Percentiles rank a stretch among this genome's conserved stretches.
Evolutionary conservation across 2,113 vertebrate species (phyloP).

Genomic region (Ahaetulla prasina): DNA sequence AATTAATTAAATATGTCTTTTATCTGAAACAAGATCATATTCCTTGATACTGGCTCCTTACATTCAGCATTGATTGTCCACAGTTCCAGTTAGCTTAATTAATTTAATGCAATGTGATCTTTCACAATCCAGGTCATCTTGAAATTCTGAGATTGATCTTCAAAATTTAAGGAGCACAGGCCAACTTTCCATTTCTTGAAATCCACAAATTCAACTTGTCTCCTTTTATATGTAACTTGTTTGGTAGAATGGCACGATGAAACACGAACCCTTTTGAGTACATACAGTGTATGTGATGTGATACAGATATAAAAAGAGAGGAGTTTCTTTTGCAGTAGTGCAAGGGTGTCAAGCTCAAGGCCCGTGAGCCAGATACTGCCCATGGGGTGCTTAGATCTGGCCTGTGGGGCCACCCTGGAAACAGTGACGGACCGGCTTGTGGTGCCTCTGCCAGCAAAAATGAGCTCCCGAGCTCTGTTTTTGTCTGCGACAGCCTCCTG

Average conservation of each 20-base stretch:
- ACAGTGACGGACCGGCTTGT: too few species aligned
- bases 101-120: slow-evolving; percentile 54
- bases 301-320: too few species aligned
- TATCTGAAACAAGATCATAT: slow-evolving; percentile 54
- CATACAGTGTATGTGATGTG: not conserved
- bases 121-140: slow-evolving; percentile 51
- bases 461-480: too few species aligned
- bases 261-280: not conserved
- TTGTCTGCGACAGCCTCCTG: too few species aligned
- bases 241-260: not conserved
- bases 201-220: slow-evolving; percentile 27
- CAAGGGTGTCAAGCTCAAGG: too few species aligned
- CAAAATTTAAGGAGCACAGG: slow-evolving; percentile 36
- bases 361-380: too few species aligned
- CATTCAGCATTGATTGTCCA: slow-evolving; percentile 56
- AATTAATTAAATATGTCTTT: slow-evolving; percentile 48
- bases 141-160: slow-evolving; percentile 51
- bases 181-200: not conserved
- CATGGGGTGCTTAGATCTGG: too few species aligned
- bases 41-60: slow-evolving; percentile 60
- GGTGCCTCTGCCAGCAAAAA: too few species aligned
- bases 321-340: too few species aligned
- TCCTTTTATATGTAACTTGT: not conserved
- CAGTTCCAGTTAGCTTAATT: slow-evolving; percentile 49
- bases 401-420: too few species aligned